phyloP scores from a whole-genome alignment of 2,113 vertebrate genomes.

The Aplodontia rufa region DNA sequence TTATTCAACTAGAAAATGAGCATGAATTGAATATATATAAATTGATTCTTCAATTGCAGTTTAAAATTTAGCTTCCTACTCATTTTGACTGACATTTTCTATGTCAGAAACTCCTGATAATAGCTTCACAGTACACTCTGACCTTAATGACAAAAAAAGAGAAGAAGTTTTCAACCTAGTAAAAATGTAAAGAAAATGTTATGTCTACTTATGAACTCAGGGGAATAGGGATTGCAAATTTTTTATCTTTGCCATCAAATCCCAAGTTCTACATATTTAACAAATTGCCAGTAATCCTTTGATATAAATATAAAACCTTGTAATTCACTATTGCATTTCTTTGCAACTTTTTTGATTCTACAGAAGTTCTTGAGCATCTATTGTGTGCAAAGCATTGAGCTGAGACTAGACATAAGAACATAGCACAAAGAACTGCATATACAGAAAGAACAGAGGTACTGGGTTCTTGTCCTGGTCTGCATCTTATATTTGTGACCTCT shows the following conservation, averaged over 20 bases:
- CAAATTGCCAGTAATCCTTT: neutral
- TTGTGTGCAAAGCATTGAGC: neutral
- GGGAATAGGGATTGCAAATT: neutral
- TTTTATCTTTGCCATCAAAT: neutral
- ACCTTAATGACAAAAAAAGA: neutral
- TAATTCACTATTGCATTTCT: neutral
- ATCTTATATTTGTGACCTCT: neutral
- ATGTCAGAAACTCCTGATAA: neutral
- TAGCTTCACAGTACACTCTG: neutral
- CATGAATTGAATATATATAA: neutral
- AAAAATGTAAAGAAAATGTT: neutral
- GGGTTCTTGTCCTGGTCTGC: neutral
- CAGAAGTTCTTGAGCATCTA: neutral
- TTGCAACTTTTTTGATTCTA: neutral
- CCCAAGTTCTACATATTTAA: neutral
- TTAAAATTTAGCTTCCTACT: neutral
- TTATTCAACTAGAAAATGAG: slow-evolving; percentile 66
- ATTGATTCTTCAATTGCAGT: neutral
- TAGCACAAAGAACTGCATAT: neutral
- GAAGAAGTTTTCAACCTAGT: neutral
- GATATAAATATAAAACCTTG: neutral
- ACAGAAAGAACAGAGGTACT: neutral
- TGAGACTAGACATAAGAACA: neutral
- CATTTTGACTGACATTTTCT: slow-evolving; percentile 8
- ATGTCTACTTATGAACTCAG: neutral